phyloP scores from a whole-genome alignment of 2,888 invertebrate genomes.

The Microplitis manilae region DNA sequence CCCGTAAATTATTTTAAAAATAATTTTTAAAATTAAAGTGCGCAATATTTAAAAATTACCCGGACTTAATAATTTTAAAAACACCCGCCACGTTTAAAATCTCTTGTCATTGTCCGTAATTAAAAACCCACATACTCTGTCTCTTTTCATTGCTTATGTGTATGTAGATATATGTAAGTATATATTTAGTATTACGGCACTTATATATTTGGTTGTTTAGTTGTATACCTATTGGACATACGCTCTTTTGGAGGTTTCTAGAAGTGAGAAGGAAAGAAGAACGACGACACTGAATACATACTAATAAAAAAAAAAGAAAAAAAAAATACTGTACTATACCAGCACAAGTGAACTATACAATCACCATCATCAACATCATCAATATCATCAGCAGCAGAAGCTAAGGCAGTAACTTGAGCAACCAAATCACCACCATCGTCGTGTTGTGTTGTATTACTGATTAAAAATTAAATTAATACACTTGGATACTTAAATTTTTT shows the following conservation, averaged over 20 bases:
- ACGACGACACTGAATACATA: conserved; percentile 15
- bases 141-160: neutral
- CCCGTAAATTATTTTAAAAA: neutral
- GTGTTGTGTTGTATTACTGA: neutral
- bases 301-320: neutral
- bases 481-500: neutral
- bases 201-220: conserved; percentile 14
- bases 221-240: conserved; percentile 5
- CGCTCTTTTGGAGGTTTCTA: conserved; percentile 34
- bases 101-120: neutral
- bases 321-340: neutral
- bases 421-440: conserved; percentile 9
- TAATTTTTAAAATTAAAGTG: neutral
- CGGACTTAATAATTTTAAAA: conserved; percentile 6
- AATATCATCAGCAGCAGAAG: neutral
- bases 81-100: neutral
- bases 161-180: neutral
- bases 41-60: neutral
- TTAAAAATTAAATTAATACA: neutral
- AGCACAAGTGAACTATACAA: neutral
- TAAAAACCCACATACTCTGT: neutral
- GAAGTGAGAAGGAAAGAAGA: conserved; percentile 26
- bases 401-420: neutral
- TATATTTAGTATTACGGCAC: neutral
- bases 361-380: neutral